Percentiles rank a stretch among this genome's conserved stretches.
These are phyloP conservation scores for Labroides dimidiatus DNA, from an alignment of 2,797 vertebrate species.

Conservation along the genomic window DNA sequence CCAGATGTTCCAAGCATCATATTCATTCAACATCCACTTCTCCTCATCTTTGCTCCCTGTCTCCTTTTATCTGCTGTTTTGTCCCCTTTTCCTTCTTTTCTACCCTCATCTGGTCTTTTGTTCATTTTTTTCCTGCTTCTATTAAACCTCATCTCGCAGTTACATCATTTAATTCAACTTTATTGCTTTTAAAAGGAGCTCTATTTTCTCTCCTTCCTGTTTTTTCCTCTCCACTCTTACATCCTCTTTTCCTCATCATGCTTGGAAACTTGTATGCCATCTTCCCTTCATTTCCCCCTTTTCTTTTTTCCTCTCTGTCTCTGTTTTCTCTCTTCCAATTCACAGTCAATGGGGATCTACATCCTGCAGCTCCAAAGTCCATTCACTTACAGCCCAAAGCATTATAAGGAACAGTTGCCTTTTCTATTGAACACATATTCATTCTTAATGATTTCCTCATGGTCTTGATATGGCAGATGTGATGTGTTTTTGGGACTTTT, in stretches of 20 bases:
- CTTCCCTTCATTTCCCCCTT: slow-evolving; percentile 18
- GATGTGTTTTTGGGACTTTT: slow-evolving; percentile 20
- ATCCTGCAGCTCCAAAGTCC: slow-evolving; percentile 30
- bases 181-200: slow-evolving; percentile 13
- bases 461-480: slow-evolving; percentile 56
- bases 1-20: slow-evolving; percentile 69
- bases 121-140: slow-evolving; percentile 28
- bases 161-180: slow-evolving; percentile 15
- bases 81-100: slow-evolving; percentile 38
- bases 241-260: slow-evolving; percentile 31
- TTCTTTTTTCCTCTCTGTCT: slow-evolving; percentile 8
- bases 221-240: slow-evolving; percentile 27
- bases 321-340: slow-evolving; percentile 17
- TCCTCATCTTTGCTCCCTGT: slow-evolving; percentile 27
- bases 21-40: slow-evolving; percentile 56
- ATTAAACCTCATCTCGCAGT: slow-evolving; percentile 11
- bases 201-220: not conserved
- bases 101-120: slow-evolving; percentile 57
- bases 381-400: slow-evolving; percentile 46
- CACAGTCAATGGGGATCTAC: slow-evolving; percentile 9
- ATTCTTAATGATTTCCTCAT: slow-evolving; percentile 44
- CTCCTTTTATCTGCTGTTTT: slow-evolving; percentile 32
- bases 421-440: slow-evolving; percentile 15
- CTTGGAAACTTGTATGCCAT: slow-evolving; percentile 29
- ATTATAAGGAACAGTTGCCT: slow-evolving; percentile 39